phyloP scores from a whole-genome alignment of 1,140 invertebrate species.

The Drosophila quadrilineata region DNA sequence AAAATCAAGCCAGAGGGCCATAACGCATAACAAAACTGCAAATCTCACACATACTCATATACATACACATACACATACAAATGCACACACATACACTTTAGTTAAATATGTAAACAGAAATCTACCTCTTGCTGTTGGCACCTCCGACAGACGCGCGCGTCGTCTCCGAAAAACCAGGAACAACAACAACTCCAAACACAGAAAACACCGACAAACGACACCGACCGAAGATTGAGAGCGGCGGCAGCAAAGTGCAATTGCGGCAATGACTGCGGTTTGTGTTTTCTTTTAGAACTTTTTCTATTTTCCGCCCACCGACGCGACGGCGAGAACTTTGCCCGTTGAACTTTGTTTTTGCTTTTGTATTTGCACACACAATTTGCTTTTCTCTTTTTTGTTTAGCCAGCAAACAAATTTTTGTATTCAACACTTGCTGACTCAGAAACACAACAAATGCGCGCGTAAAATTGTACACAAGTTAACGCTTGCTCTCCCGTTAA shows the following conservation, averaged over 20 bases:
- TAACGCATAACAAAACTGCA: constrained; percentile 28
- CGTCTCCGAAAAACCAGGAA: constrained; percentile 14
- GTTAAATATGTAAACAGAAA: constrained; percentile 34
- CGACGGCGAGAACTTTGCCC: constrained; percentile 16
- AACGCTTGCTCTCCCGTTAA: constrained; percentile 30
- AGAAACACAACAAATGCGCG: constrained; percentile 26
- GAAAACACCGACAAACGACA: constrained; percentile 22
- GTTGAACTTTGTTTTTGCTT: constrained; percentile 24
- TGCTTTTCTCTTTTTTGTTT: constrained; percentile 31
- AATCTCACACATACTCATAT: constrained; percentile 25
- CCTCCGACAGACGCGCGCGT: constrained; percentile 35
- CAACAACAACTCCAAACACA: constrained; percentile 33
- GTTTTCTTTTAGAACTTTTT: constrained; percentile 42
- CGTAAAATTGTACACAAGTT: constrained; percentile 10
- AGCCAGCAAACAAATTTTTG: constrained; percentile 49
- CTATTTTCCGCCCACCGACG: constrained; percentile 29
- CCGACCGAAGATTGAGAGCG: constrained; percentile 15
- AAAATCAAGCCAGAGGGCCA: constrained; percentile 20
- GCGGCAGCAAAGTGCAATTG: constrained; percentile 49
- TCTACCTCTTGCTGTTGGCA: constrained; percentile 53
- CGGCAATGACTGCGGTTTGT: constrained; percentile 23
- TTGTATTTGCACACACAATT: constrained; percentile 49
- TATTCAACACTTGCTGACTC: constrained; percentile 22
- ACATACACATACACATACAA: constrained; percentile 3
- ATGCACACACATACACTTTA: no score